phyloP scores from a whole-genome alignment of 2,113 vertebrate species.

The Tychaedon coryphoeus region DNA sequence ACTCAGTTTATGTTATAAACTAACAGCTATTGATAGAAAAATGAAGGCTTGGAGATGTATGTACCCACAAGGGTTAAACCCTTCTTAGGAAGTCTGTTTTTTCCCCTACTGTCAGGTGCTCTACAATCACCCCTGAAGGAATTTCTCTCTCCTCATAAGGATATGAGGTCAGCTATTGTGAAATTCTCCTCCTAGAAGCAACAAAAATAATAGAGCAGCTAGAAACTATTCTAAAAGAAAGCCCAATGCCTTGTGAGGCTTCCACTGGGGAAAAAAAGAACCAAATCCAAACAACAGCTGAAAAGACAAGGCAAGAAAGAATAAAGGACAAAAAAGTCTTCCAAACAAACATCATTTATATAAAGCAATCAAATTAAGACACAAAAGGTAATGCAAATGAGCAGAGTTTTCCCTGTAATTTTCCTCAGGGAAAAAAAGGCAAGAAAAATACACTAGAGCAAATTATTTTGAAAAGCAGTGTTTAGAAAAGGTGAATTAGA shows the following conservation, averaged over 20 bases:
- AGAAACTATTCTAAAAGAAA: not conserved
- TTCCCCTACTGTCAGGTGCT: not conserved
- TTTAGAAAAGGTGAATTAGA: not conserved
- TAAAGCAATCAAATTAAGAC: not conserved
- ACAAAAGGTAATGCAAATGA: not conserved
- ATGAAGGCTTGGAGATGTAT: not conserved
- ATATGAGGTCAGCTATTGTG: constrained; percentile 45
- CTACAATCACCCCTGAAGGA: constrained; percentile 9
- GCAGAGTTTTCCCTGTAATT: not conserved
- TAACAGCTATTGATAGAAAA: not conserved
- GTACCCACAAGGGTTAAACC: not conserved
- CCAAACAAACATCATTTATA: not conserved
- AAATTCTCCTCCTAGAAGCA: constrained; percentile 14
- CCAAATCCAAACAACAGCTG: not conserved
- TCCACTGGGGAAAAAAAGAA: not conserved
- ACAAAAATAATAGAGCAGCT: constrained; percentile 5
- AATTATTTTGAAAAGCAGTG: not conserved
- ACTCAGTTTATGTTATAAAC: not conserved
- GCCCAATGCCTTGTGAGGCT: not conserved
- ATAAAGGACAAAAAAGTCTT: not conserved
- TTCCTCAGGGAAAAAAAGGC: not conserved
- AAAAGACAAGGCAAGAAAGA: not conserved
- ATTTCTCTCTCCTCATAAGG: constrained; percentile 14
- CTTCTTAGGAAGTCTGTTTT: not conserved
- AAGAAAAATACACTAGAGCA: not conserved